Conservation (phyloP, 2,888 invertebrate genomes). For the Suillia variegata region DNA sequence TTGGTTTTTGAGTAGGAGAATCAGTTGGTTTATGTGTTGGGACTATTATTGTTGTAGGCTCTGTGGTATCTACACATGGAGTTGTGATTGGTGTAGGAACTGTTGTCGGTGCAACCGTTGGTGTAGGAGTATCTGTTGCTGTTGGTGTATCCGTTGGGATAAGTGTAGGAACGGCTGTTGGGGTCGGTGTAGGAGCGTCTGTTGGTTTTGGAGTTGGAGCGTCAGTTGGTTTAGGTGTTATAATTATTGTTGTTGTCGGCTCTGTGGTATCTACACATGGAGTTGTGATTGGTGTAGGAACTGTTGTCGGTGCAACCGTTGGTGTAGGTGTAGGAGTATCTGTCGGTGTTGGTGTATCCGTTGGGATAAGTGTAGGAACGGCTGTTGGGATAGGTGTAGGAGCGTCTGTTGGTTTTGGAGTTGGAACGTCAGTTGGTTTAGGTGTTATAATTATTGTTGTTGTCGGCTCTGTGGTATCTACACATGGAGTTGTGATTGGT, state of each 20-base stretch:
- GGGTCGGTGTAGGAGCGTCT: neutral
- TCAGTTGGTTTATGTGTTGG: neutral
- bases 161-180: neutral
- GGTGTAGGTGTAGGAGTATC: too few relatives aligned
- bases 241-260: neutral
- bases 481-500: neutral
- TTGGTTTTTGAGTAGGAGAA: neutral
- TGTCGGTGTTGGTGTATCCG: neutral
- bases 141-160: neutral
- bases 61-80: neutral
- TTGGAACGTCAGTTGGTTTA: neutral
- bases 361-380: too few relatives aligned
- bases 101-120: too few relatives aligned
- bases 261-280: neutral
- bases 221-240: neutral
- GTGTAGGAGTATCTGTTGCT: neutral
- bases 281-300: constrained; percentile 5
- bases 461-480: neutral
- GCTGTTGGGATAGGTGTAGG: constrained; percentile 9
- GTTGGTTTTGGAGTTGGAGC: neutral
- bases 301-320: too few relatives aligned
- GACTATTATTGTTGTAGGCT: neutral
- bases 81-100: constrained; percentile 6
- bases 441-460: neutral
- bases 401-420: neutral